A percentile compares a stretch with the other conserved stretches of the same genome.
These are phyloP conservation scores for Myopa testacea DNA, from an alignment of 2,888 invertebrate species.

Conservation along the genomic window DNA sequence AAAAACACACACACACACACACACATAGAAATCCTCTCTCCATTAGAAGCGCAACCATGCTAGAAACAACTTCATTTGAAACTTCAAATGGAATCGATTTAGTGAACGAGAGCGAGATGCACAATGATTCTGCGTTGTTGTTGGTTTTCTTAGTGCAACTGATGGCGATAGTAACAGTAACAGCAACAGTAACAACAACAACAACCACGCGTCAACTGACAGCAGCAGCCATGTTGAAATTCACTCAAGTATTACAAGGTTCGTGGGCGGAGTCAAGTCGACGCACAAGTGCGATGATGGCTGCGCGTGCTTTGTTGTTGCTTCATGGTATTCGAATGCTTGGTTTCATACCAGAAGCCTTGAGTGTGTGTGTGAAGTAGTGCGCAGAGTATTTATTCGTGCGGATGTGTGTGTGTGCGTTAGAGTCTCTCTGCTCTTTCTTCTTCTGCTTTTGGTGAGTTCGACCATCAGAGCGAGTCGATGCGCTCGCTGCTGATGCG, in stretches of 20 bases:
- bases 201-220: neutral
- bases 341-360: conserved; percentile 31
- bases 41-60: neutral
- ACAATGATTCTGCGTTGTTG: no score
- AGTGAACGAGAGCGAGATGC: neutral
- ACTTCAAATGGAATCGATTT: neutral
- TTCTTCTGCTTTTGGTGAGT: neutral
- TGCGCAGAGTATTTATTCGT: no score
- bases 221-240: conserved; percentile 62
- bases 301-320: conserved; percentile 38
- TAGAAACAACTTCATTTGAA: conserved; percentile 27
- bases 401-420: neutral
- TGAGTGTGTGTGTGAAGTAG: conserved; percentile 35
- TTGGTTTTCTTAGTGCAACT: neutral
- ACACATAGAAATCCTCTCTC: neutral
- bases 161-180: neutral
- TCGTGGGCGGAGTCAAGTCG: conserved; percentile 62
- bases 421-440: neutral
- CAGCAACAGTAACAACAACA: neutral
- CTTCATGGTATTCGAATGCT: neutral
- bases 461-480: neutral
- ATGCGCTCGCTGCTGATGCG: conserved; percentile 26
- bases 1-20: conserved; percentile 15
- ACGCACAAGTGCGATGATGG: conserved; percentile 44
- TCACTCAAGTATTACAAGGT: conserved; percentile 67